Evolutionary conservation across 2,888 invertebrate genomes (phyloP).

Genomic region (Acleris literana): DNA sequence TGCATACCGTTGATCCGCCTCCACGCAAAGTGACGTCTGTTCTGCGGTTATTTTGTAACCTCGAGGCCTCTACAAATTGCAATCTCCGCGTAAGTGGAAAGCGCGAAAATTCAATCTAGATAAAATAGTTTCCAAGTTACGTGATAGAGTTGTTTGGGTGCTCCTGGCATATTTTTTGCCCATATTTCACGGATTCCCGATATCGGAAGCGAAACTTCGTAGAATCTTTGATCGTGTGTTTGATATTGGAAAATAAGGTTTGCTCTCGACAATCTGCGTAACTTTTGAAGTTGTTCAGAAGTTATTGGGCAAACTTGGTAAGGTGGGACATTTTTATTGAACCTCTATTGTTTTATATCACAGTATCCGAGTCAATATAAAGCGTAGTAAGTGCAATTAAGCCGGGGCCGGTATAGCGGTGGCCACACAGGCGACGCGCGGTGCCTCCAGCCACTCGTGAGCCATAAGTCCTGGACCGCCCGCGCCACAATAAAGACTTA

Average conservation of each 20-base stretch:
- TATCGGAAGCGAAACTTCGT: slow-evolving; percentile 30
- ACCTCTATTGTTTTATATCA: background rate
- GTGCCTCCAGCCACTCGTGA: slow-evolving; percentile 74
- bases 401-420: slow-evolving; percentile 46
- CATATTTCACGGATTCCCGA: slow-evolving; percentile 23
- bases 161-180: slow-evolving; percentile 22
- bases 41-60: slow-evolving; percentile 46
- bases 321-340: slow-evolving; percentile 1
- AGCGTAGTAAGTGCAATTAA: slow-evolving; percentile 48
- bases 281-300: background rate
- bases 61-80: slow-evolving; percentile 55
- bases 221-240: slow-evolving; percentile 16
- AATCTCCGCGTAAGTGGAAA: slow-evolving; percentile 48
- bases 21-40: slow-evolving; percentile 47
- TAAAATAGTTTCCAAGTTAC: slow-evolving; percentile 48
- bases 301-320: background rate
- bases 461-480: slow-evolving; percentile 62
- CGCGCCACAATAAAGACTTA: slow-evolving; percentile 66
- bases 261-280: background rate
- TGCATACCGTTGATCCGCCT: slow-evolving; percentile 37
- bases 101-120: slow-evolving; percentile 58
- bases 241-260: slow-evolving; percentile 20
- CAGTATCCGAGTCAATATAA: background rate
- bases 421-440: slow-evolving; percentile 68
- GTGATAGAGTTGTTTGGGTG: slow-evolving; percentile 32